These are phyloP conservation scores for Chelon labrosus DNA, from an alignment of 2,797 vertebrate genomes.

Conservation along the genomic window DNA sequence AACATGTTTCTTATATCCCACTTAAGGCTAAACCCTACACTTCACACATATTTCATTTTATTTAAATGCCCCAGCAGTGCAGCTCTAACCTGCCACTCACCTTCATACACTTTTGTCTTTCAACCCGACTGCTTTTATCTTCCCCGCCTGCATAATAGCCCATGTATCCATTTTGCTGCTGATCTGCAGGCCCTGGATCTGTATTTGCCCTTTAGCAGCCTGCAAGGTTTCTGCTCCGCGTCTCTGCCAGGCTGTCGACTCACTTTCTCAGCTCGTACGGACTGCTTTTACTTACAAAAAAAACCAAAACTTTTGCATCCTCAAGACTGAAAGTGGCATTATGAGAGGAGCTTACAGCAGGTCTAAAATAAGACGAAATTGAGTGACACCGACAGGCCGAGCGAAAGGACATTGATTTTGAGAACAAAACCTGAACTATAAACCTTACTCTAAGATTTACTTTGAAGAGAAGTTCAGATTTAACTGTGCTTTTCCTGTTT, in stretches of 20 bases:
- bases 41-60: not conserved
- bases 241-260: slow-evolving; percentile 24
- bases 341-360: not conserved
- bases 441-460: too few species aligned
- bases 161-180: slow-evolving; percentile 47
- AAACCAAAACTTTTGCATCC: not conserved
- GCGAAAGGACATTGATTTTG: not conserved
- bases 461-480: too few species aligned
- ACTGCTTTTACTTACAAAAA: not conserved
- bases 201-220: slow-evolving; percentile 51
- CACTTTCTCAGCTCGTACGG: slow-evolving; percentile 13
- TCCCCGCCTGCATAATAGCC: slow-evolving; percentile 41
- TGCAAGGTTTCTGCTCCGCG: slow-evolving; percentile 14
- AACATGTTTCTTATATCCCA: too few species aligned
- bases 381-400: not conserved
- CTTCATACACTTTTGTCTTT: slow-evolving; percentile 57
- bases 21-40: not conserved
- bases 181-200: slow-evolving; percentile 29
- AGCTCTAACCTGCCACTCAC: slow-evolving; percentile 15
- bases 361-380: slow-evolving; percentile 9
- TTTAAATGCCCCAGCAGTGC: not conserved
- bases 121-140: slow-evolving; percentile 57
- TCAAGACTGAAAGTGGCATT: slow-evolving; percentile 9
- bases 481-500: not conserved
- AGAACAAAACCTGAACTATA: too few species aligned